These are phyloP conservation scores for Pangasius larnaudii DNA, from an alignment of 2,797 vertebrate genomes.

Conservation along the genomic window DNA sequence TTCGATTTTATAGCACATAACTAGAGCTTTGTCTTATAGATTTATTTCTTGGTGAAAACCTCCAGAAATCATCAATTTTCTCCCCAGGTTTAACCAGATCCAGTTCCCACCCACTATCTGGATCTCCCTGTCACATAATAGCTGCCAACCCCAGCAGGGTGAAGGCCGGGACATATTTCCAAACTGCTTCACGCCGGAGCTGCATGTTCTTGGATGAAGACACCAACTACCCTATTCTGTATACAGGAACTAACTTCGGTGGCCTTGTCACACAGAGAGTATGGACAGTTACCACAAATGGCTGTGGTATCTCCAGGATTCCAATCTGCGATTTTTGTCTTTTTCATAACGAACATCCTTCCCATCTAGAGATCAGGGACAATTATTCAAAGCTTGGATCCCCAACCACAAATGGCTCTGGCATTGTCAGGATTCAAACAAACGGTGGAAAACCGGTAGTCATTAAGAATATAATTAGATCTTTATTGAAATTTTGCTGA, in stretches of 20 bases:
- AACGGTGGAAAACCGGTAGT: neutral
- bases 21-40: neutral
- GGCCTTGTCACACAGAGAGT: no score
- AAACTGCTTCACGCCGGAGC: neutral
- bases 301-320: neutral
- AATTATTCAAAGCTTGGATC: neutral
- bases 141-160: neutral
- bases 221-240: neutral
- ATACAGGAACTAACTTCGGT: neutral
- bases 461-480: neutral
- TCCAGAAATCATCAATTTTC: neutral
- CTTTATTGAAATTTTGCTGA: neutral
- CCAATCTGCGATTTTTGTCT: neutral
- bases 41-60: neutral
- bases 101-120: neutral
- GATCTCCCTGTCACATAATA: neutral
- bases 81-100: neutral
- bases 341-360: neutral
- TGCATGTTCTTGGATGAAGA: neutral
- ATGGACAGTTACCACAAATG: neutral
- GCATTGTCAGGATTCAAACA: neutral
- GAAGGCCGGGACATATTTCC: neutral
- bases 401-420: neutral
- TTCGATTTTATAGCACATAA: neutral
- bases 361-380: neutral